Percentiles rank a stretch among this genome's conserved stretches.
Conservation (phyloP, 2,113 vertebrate genomes). For the Platichthys stellatus region DNA sequence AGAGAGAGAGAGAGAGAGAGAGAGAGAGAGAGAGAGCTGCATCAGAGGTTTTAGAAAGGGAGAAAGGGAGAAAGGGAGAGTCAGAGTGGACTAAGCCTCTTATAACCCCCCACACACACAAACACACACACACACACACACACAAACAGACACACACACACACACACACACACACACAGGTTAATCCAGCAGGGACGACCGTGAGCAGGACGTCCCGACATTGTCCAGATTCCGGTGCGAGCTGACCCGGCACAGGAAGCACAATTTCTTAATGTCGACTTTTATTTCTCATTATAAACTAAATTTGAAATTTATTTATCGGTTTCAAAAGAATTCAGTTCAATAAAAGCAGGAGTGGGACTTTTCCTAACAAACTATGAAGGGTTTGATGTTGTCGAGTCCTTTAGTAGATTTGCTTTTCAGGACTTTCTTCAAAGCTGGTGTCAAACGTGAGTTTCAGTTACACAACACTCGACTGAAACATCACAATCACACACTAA, state of each 20-base stretch:
- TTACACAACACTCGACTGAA: background rate
- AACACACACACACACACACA: too few relatives aligned
- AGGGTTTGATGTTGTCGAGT: too few relatives aligned
- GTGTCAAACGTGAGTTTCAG: too few relatives aligned
- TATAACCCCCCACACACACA: slow-evolving; percentile 28
- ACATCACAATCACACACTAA: background rate
- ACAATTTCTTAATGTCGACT: background rate
- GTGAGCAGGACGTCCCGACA: slow-evolving; percentile 14
- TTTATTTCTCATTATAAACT: too few relatives aligned
- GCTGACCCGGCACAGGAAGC: slow-evolving; percentile 15
- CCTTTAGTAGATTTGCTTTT: too few relatives aligned
- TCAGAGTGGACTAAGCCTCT: slow-evolving; percentile 66
- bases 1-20: background rate
- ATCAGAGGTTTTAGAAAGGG: slow-evolving; percentile 3
- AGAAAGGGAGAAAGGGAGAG: background rate
- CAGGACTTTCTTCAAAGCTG: too few relatives aligned
- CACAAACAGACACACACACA: too few relatives aligned
- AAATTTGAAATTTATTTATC: too few relatives aligned
- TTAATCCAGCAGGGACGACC: slow-evolving; percentile 59
- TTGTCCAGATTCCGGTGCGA: slow-evolving; percentile 20
- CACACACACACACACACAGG: slow-evolving; percentile 28
- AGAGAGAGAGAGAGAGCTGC: background rate
- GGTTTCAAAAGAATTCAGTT: too few relatives aligned
- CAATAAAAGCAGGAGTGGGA: too few relatives aligned
- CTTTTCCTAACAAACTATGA: too few relatives aligned